Evolutionary conservation across 37 sponge, comb jelly and placozoan genomes (phyloP).

Genomic region (Petrosia ficiformis): DNA sequence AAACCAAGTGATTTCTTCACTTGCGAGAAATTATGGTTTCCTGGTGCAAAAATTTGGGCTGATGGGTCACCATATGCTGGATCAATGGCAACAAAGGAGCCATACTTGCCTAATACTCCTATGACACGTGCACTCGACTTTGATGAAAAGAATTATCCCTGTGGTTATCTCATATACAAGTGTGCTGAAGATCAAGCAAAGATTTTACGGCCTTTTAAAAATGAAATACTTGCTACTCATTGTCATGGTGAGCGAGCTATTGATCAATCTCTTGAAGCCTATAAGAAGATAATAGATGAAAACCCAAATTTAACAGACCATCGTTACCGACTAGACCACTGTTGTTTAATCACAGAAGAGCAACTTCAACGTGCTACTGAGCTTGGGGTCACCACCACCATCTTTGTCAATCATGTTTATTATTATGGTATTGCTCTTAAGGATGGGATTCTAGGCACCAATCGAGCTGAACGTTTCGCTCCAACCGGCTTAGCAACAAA

Average conservation of each 20-base stretch:
- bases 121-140: too few relatives aligned
- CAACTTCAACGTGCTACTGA: conserved; percentile 19
- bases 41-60: conserved; percentile 50
- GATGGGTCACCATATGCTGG: conserved; percentile 58
- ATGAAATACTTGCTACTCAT: conserved; percentile 42
- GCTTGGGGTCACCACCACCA: conserved; percentile 39
- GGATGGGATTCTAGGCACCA: conserved; percentile 41
- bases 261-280: conserved; percentile 34
- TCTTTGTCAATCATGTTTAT: conserved; percentile 45
- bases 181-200: not conserved
- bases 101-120: conserved; percentile 29
- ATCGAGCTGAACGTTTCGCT: conserved; percentile 30
- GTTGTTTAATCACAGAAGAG: conserved; percentile 39
- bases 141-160: too few relatives aligned
- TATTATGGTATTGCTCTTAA: conserved; percentile 48
- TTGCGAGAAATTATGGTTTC: conserved; percentile 41
- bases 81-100: conserved; percentile 42
- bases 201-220: not conserved
- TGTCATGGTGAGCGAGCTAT: conserved; percentile 64
- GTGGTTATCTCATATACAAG: too few relatives aligned
- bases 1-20: not conserved
- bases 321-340: conserved; percentile 61
- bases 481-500: conserved; percentile 24
- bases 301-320: not conserved
- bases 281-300: conserved; percentile 3